phyloP scores from a whole-genome alignment of 2,888 invertebrate species.

The Cheilosia soror region DNA sequence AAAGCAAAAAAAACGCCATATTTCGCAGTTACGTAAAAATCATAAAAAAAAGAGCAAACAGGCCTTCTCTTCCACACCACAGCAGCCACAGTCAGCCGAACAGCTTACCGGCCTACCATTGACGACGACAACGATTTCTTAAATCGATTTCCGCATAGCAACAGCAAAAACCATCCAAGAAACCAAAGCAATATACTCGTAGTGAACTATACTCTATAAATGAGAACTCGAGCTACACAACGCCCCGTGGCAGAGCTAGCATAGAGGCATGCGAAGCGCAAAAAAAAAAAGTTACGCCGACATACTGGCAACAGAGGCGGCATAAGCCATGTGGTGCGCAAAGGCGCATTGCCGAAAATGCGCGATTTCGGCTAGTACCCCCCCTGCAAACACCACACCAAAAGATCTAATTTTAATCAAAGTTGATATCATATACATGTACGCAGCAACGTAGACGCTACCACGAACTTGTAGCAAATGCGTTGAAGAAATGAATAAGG shows the following conservation, averaged over 20 bases:
- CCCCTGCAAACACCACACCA: neutral
- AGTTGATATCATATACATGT: constrained; percentile 51
- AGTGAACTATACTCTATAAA: constrained; percentile 35
- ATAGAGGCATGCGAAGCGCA: constrained; percentile 41
- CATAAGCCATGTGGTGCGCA: constrained; percentile 56
- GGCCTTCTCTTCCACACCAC: constrained; percentile 41
- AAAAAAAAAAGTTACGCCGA: constrained; percentile 34
- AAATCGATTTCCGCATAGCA: constrained; percentile 78
- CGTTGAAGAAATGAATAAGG: constrained; percentile 40
- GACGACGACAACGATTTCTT: constrained; percentile 72
- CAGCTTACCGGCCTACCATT: constrained; percentile 20
- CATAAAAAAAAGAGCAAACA: constrained; percentile 44
- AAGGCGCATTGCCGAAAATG: constrained; percentile 63
- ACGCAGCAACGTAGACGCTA: constrained; percentile 10
- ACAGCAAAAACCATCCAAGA: constrained; percentile 71
- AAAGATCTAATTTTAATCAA: constrained; percentile 71
- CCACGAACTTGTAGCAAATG: neutral
- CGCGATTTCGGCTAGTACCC: constrained; percentile 45
- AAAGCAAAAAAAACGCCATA: constrained; percentile 28
- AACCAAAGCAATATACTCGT: constrained; percentile 40
- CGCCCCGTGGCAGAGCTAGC: neutral
- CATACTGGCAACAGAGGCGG: constrained; percentile 18
- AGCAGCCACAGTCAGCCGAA: constrained; percentile 8
- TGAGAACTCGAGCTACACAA: constrained; percentile 52
- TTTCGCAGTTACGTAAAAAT: constrained; percentile 63